phyloP scores from a whole-genome alignment of 2,797 vertebrate genomes.

The Anolis apletophallus region DNA sequence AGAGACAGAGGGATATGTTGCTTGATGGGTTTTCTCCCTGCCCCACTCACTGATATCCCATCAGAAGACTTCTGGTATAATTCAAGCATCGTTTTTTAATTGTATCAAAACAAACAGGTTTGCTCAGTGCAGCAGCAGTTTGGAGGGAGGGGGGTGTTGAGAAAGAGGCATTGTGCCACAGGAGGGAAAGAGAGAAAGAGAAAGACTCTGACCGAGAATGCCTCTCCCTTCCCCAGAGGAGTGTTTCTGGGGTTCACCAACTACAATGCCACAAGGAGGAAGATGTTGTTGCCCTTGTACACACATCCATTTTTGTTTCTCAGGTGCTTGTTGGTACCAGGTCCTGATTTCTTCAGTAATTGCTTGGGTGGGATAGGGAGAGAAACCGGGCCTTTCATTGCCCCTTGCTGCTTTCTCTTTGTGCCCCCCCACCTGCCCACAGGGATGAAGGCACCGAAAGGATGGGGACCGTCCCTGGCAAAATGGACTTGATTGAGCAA shows the following conservation, averaged over 20 bases:
- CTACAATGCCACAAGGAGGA: constrained; percentile 9
- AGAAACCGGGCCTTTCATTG: constrained; percentile 27
- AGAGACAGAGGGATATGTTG: background rate
- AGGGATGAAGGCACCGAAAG: constrained; percentile 42
- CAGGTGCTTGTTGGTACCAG: constrained; percentile 28
- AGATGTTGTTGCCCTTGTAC: constrained; percentile 4
- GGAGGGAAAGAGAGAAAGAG: background rate
- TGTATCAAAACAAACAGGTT: constrained; percentile 40
- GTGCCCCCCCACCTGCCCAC: constrained; percentile 8
- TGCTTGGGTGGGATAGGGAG: constrained; percentile 23
- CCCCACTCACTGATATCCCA: constrained; percentile 21
- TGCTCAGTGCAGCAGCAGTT: constrained; percentile 40
- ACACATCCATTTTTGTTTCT: constrained; percentile 21
- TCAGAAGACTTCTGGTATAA: constrained; percentile 39
- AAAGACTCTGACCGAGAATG: background rate
- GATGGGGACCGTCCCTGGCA: constrained; percentile 33
- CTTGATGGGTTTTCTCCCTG: background rate
- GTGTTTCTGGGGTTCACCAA: constrained; percentile 20
- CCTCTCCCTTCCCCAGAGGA: background rate
- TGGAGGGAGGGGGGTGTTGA: background rate
- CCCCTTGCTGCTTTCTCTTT: constrained; percentile 40
- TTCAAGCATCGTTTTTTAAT: constrained; percentile 47
- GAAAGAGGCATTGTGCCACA: background rate
- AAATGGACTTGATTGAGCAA: constrained; percentile 41
- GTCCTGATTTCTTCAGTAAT: constrained; percentile 38